Percentiles rank a stretch among this genome's conserved stretches.
These are phyloP conservation scores for Synanthedon tipuliformis DNA, from an alignment of 2,888 invertebrate genomes.

Conservation along the genomic window DNA sequence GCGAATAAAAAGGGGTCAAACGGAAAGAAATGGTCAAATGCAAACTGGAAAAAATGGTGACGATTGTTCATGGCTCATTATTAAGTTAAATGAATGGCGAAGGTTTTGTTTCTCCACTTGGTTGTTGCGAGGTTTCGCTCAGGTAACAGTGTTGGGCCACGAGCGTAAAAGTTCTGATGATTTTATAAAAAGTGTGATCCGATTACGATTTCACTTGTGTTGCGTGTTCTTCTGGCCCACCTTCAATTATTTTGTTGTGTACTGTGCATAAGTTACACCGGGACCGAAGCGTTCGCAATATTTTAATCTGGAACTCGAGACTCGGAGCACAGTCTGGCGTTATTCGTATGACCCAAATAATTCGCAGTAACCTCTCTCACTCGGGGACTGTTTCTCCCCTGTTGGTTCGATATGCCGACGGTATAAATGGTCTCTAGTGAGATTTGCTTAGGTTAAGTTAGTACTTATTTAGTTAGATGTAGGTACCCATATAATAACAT, in stretches of 20 bases:
- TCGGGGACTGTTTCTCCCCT: not conserved
- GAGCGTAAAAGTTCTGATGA: not conserved
- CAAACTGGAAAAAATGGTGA: constrained; percentile 50
- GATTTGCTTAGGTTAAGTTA: too few species aligned
- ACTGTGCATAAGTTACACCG: not conserved
- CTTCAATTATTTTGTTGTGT: not conserved
- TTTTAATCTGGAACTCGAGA: constrained; percentile 45
- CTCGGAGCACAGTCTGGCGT: constrained; percentile 29
- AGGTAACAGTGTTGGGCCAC: constrained; percentile 12
- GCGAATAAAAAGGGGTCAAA: constrained; percentile 43
- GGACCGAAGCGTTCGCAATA: constrained; percentile 23
- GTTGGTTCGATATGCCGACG: not conserved
- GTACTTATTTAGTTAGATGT: too few species aligned
- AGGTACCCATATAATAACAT: constrained; percentile 15
- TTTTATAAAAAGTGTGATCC: not conserved
- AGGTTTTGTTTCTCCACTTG: constrained; percentile 36
- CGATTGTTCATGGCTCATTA: constrained; percentile 64
- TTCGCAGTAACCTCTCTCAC: constrained; percentile 5
- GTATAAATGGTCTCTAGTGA: too few species aligned
- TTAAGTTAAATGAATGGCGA: constrained; percentile 51
- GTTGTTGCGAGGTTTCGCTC: constrained; percentile 25
- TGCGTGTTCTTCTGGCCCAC: not conserved
- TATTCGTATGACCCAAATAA: constrained; percentile 39
- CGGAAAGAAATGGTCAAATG: constrained; percentile 32
- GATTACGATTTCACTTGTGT: not conserved